Evolutionary conservation across 2,888 invertebrate species (phyloP), one percentile per base, ranked within the genome.

Genomic region (Drosophila rellima): DNA sequence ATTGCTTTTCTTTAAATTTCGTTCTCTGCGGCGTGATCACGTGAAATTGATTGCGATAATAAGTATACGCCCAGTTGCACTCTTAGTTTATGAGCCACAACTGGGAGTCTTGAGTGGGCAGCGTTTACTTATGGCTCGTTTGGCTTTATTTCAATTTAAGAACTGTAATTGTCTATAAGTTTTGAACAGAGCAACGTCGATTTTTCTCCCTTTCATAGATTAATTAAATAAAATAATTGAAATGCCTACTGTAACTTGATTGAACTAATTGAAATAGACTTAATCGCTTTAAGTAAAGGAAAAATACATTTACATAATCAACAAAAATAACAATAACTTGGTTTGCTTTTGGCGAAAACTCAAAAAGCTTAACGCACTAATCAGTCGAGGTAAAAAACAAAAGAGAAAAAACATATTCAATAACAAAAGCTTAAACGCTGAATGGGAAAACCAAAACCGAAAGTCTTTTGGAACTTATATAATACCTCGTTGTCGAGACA

Each of bases 361-460:
- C 62, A 72, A 82, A 85, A 65, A 71, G 65, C 55, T 68, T 45
- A 56, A 82, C 80, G 76, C 88, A 82, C 82, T 69, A 79, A 82
- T 82, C 82, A 62, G 67, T 47, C 62, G 55, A 37, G 11, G 18
- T 15, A 15, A 20, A 55, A 55, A 42, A 6, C 11, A 2, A 11
- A 42, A 29, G 8, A 42, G 10, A 42, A 40, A 61, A 62, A 57
- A 55, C 47, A 52, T 48, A 63, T 80, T 85, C 66, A 82, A 82
- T 82, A 88, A 85, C 83, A 88, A 88, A 80, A 50, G 68, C 52
- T 33, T 18, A 61, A 44, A 47, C 20, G 29, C 17, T 70, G 35
- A 78, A 79, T 74, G 55, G 70, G 61, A 69, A 80, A 77, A 42
- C 35, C 44, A 70, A 65, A 66, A 66, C 39, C 52, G 79, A 78